Evolutionary conservation across 2,113 vertebrate species (phyloP).

Genomic region (Riparia riparia): DNA sequence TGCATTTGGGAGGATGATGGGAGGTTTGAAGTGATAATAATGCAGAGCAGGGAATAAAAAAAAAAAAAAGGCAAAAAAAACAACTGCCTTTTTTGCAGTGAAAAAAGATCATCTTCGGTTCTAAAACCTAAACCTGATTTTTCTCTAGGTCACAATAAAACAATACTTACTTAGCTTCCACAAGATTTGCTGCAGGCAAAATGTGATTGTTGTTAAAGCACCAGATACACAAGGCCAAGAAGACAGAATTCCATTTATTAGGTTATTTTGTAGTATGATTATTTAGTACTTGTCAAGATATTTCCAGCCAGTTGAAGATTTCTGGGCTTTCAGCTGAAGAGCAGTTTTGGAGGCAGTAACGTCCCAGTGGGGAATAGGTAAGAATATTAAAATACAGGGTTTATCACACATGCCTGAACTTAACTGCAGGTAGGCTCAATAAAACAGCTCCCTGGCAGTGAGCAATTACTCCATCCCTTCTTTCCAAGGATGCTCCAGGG

Average conservation of each 20-base stretch:
- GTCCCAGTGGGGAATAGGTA: neutral
- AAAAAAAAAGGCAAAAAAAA: neutral
- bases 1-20: neutral
- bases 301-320: neutral
- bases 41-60: neutral
- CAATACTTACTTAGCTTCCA: neutral
- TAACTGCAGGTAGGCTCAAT: neutral
- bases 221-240: neutral
- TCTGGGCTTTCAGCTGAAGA: neutral
- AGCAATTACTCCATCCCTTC: conserved; percentile 9
- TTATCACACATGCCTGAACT: neutral
- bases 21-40: neutral
- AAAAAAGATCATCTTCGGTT: neutral
- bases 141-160: neutral
- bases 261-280: neutral
- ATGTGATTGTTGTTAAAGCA: neutral
- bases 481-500: neutral
- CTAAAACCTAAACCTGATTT: neutral
- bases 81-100: neutral
- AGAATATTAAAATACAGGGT: neutral
- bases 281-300: neutral
- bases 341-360: neutral
- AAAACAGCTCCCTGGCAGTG: neutral
- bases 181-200: neutral
- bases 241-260: neutral